Conservation (phyloP, 2,888 invertebrate species). For the Mallateleia sp. region DNA sequence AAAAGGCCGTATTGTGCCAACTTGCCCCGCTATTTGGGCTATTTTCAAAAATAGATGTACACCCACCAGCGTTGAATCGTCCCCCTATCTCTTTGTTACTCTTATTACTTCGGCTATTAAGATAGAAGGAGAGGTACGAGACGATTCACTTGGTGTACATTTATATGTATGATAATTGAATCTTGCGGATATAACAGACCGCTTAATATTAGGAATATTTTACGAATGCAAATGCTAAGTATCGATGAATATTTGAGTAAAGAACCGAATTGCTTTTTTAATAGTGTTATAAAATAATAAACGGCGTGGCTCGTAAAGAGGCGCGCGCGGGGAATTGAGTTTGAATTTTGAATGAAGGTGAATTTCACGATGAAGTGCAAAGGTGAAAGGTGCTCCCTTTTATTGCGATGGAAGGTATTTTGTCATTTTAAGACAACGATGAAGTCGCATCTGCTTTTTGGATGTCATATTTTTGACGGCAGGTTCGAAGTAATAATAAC, state of each 20-base stretch:
- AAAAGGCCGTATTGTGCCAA: not conserved
- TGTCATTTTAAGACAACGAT: not conserved
- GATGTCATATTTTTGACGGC: too few relatives aligned
- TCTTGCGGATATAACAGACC: not conserved
- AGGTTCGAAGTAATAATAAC: too few relatives aligned
- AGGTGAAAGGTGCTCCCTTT: not conserved
- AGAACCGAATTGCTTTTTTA: constrained; percentile 3
- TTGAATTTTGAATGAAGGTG: not conserved
- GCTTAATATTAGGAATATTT: not conserved
- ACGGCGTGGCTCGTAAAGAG: not conserved
- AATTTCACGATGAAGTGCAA: not conserved
- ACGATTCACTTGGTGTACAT: too few relatives aligned
- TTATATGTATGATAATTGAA: not conserved
- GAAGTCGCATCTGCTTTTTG: too few relatives aligned
- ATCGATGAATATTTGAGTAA: not conserved
- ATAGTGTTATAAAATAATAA: not conserved
- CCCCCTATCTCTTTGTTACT: too few relatives aligned
- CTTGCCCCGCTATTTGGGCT: not conserved
- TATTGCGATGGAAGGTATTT: not conserved
- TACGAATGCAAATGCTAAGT: constrained; percentile 5
- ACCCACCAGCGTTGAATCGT: too few relatives aligned
- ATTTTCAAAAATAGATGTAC: not conserved
- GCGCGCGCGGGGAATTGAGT: not conserved
- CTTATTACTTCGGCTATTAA: too few relatives aligned
- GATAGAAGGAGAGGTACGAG: too few relatives aligned